phyloP scores from a whole-genome alignment of 2,888 invertebrate genomes.

The Drosophila atripex region DNA sequence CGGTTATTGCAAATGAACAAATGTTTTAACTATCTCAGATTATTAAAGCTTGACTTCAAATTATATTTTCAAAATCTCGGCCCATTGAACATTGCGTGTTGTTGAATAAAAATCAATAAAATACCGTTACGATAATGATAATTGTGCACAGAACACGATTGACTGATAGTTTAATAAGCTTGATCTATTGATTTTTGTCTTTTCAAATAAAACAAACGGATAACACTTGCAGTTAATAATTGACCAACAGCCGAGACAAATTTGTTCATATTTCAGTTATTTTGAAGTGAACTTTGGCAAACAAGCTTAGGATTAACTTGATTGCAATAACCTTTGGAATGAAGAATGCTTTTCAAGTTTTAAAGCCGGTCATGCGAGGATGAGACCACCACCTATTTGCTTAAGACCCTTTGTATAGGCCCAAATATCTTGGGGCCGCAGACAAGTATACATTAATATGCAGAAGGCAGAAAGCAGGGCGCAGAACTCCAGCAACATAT shows the following conservation, averaged over 20 bases:
- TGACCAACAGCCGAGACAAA: not conserved
- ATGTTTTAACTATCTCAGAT: not conserved
- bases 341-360: constrained; percentile 9
- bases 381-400: constrained; percentile 3
- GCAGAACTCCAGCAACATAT: constrained; percentile 26
- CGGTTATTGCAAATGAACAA: not conserved
- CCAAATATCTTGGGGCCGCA: constrained; percentile 12
- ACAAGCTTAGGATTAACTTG: not conserved
- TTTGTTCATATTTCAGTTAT: not conserved
- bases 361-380: not conserved
- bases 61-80: not conserved
- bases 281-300: not conserved
- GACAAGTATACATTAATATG: constrained; percentile 56
- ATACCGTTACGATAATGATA: constrained; percentile 22
- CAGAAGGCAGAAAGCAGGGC: constrained; percentile 29
- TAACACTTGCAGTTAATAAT: not conserved
- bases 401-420: constrained; percentile 2
- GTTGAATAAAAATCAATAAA: not conserved
- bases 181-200: not conserved
- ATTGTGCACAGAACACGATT: constrained; percentile 4
- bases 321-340: not conserved
- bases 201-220: too few relatives aligned
- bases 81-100: not conserved
- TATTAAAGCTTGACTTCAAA: not conserved
- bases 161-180: not conserved